Base-by-base conservation (phyloP, 2,888 invertebrate genomes). In the Coenonympha glycerion region DNA sequence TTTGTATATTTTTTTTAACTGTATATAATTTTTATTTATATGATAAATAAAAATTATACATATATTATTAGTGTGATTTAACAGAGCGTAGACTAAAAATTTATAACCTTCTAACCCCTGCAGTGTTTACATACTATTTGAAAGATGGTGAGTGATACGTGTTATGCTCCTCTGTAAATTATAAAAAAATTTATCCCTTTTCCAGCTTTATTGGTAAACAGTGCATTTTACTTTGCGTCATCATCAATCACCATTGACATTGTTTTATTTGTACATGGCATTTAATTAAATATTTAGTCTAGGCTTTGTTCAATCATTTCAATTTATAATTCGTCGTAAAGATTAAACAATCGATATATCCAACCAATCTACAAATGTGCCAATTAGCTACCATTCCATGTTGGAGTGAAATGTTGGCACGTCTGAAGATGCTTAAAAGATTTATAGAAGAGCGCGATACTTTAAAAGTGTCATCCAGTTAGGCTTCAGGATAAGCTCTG, bases 81-180 rank as follows among this genome's bases (percentile, higher is more conserved):
- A 42, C 49, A 52, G 56, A 52, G 54, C 47, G 31, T 56, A 54
- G 52, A 56, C 54, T 56, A 51, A 53, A 19, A 21, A 9, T 9
- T 31, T 22, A n/a, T 6, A 21, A 28, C 16, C 31, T 41, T 48
- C 22, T 40, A 39, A 40, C 34, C 40, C 5, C 49, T 49, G 11
- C 56, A 56, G 56, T 53, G 18, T 53, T 56, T 50, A 53, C 53
- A 21, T 56, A 56, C 41, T 26, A 53, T 46, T 47, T 53, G 44
- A 56, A 53, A 21, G 53, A 50, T 22, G 55, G 55, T 55, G 50
- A 55, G 53, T 55, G 3, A 19, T 40, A 3, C 11, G n/a, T n/a
- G n/a, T n/a, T n/a, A n/a, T 13, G n/a, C 6, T 1, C 5, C 21
- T 11, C 16, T 19, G 15, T 41, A 6, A 30, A n/a, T n/a, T 39